Base-by-base conservation (phyloP, 2,888 invertebrate species). In the Nemapogon koenigi region DNA sequence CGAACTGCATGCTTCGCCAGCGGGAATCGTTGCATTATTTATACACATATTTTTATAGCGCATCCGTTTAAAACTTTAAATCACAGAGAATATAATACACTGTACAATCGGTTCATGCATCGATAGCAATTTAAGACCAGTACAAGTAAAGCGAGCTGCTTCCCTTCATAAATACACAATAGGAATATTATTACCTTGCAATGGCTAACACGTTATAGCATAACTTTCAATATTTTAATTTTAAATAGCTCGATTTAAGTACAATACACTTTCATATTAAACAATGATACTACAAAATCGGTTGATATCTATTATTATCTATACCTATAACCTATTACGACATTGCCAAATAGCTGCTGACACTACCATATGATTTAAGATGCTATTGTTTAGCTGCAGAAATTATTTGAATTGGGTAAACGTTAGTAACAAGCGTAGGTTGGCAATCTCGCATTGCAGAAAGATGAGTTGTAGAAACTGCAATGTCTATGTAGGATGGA, bases 391-490 rank as follows among this genome's bases (percentile, higher is more conserved):
- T 61, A 62, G 62, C 59, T 41, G 43, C 53, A 52, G 55, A 61
- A 68, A 66, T 71, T 59, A 68, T 69, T 62, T 55, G 51, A 63
- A 67, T 62, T 62, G 55, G 64, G 66, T 66, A 67, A 69, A 68
- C 60, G 67, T 53, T 47, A 35, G 44, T 55, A 49, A 38, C 25
- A 32, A 8, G 57, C 55, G 62, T 63, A 55, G 62, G 62, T 64
- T 68, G 63, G 62, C 58, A 60, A 59, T 4, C 19, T 13, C 8
- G 36, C 44, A 62, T 62, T 58, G 56, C 53, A 41, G 43, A 53
- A 52, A 62, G 68, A 69, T 71, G 70, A 66, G 57, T 63, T 51
- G 50, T 28, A 18, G 10, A 31, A 6, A 4, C 25, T 16, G n/a
- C 16, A 18, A 11, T 28, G 22, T 57, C 55, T 55, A 54, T 53